Evolutionary conservation across 2,888 invertebrate genomes (phyloP), one percentile per base, ranked within the genome.

Genomic region (Microctonus aethiopoides): DNA sequence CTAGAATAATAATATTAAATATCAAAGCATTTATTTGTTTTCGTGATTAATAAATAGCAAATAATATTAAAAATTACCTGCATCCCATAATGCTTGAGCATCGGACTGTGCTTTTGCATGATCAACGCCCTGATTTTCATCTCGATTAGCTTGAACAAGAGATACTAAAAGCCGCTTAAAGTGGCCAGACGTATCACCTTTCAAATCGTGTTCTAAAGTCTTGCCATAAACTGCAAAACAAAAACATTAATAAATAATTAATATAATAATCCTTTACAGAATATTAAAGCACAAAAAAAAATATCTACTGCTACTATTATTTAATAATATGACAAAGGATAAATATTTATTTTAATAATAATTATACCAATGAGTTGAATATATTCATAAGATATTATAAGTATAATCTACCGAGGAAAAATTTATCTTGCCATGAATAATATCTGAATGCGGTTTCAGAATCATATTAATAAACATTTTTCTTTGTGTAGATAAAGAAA

Each of bases 111-210:
- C 97, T 72, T 91, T 90, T 1, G 90, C 92, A 78, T 93, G 92
- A 86, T 98, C 96, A 0, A 95, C 91, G 24, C 93, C 93, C 83
- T 93, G 92, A 87, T 94, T 94, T 88, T 98, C 98, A 84, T 96
- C 95, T 61, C 98, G 92, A 84, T 95, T 96, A 70, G 95, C 95
- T 89, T 94, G 93, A 78, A 93, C 92, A 64, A 96, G 88, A 0
- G 97, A 96, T 24, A 98, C 94, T 79, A 97, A 92, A 62, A 98
- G 90, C 71, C 96, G 91, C 88, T 95, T 95, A 88, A 98, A 98
- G 87, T 96, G 94, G n/a, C 98, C 98, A 11, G 96, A 96, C 7
- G 97, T 97, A 86, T 98, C 98, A 63, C 94, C 95, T 84, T 94
- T 94, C 78, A 98, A 88, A 83, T 96, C 96, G 7, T 92, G 91